Base-by-base conservation (phyloP, 2,797 vertebrate species). In the Micromesistius poutassou region DNA sequence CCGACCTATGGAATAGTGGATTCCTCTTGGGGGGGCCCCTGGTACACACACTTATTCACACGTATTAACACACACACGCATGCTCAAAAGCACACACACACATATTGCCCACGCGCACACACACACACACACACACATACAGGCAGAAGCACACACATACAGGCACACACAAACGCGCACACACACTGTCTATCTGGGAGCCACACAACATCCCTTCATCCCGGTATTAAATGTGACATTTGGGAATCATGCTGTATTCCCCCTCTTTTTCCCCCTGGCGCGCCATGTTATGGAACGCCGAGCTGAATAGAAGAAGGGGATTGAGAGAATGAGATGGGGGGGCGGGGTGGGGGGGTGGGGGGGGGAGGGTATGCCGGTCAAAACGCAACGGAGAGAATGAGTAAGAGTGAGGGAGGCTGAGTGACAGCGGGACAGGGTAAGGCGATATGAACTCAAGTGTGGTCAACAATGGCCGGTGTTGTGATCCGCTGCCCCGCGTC, bases 191-290 rank as follows among this genome's bases (percentile, higher is more conserved):
- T 74, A 38, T 73, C 89, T 82, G 87, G 72, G 89, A 38, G 38
- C 42, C 4, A 91, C 91, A 90, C 92, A 89, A 93, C 89, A 74
- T 71, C 79, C 86, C 80, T 93, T 93, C 89, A 89, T 92, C 80
- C 78, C 30, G 12, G 68, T 83, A 83, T 85, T 85, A 85, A 82
- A 74, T 80, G 86, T 93, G 93, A 93, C 93, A 93, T 94, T 95
- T 93, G 84, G 74, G 77, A 80, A 78, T 77, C n/a, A 22, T 22
- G 46, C 14, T 19, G 5, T 25, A 0, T 13, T 8, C 76, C 85
- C 90, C 91, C 14, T 19, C 19, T 25, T 2, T 13, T 8, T 76
- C 85, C 90, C 91, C 83, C 91, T 83, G 88, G 87, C 40, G 36
- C 80, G 36, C 82, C 91, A 91, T 87, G 89, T 84, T 83, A 87